Base-by-base conservation (phyloP, 2,113 vertebrate species). In the Poecile atricapillus region DNA sequence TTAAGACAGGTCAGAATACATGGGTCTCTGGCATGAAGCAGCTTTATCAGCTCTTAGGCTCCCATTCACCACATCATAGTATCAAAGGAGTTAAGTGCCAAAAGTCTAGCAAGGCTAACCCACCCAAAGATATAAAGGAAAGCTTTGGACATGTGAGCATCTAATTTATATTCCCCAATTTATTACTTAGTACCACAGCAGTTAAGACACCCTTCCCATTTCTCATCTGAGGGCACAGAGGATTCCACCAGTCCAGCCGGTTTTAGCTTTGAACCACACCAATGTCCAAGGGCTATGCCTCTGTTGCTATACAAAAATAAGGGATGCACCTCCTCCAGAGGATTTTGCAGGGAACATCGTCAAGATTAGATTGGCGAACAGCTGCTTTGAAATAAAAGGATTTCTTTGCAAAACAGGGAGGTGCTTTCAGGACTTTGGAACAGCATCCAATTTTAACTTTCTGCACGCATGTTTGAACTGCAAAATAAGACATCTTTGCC, bases 121-220 rank as follows among this genome's bases (percentile, higher is more conserved):
- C 27, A 53, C 25, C 24, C 27, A 50, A 83, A 28, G 39, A 39
- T 0, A 0, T 18, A 58, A 82, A 79, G 19, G 23, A 75, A 91
- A 52, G 11, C 19, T 12, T 55, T 0, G 2, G 49, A 50, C 37
- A 71, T 8, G 15, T 5, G 1, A 75, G 17, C 0, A 2, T 28
- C 55, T 60, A 71, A 69, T 69, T 88, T 25, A 47, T 43, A 41
- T n/a, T 37, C 41, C 46, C 11, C 21, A 20, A 74, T 30, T 21
- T 30, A 52, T 24, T 53, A 55, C 28, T 44, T 49, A 35, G 39
- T 49, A 37, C 7, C 2, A 9, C 13, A 89, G 56, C 35, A 75
- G 33, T 49, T 43, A 73, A 63, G 46, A 24, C 11, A 85, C 35
- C 23, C 33, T 62, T 92, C 12, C 9, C 1, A 1, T 37, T n/a